Base-by-base conservation (phyloP, 2,888 invertebrate species). In the Dyspetes luteomarginatus region DNA sequence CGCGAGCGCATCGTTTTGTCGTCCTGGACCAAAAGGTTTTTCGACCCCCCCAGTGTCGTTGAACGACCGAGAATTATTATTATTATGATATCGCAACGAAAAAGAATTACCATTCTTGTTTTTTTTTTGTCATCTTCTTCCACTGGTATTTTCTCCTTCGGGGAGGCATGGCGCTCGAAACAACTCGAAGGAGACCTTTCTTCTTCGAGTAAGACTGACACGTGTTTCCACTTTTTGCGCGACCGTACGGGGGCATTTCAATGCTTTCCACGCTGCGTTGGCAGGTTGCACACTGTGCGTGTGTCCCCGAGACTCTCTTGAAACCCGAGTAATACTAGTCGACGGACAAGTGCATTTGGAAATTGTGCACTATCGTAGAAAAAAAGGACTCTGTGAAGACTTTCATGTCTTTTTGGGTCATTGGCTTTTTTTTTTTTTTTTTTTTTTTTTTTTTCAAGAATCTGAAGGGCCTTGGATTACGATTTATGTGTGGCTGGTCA, bases 141-240 rank as follows among this genome's bases (percentile, higher is more conserved):
- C 60, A 60, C 58, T 30, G 12, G 24, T 62, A 45, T 76, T 55
- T 72, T 73, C 30, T 30, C 26, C 72, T 52, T 58, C 77, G 78
- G 58, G 68, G 48, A 79, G 68, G 73, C 71, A 65, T 19, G n/a
- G 48, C 19, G 17, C 45, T 41, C 36, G 36, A 52, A n/a, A 43
- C 58, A 69, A 30, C 58, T 67, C 19, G 12, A 60, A 9, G 24
- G 76, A 58, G n/a, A 68, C 52, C 50, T 62, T 22, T 45, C 30
- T 15, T 43, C 17, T 15, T 55, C 52, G n/a, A n/a, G n/a, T n/a
- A n/a, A n/a, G n/a, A 52, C 76, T n/a, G 60, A 76, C 76, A 77
- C 69, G 76, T 77, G 76, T 77, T 77, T 77, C 76, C 69, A 77
- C 69, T 77, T 77, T 77, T 71, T 77, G 76, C 76, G 76, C 56